These are phyloP conservation scores for Monopterus albus DNA, from an alignment of 2,113 vertebrate species.

Conservation along the genomic window DNA sequence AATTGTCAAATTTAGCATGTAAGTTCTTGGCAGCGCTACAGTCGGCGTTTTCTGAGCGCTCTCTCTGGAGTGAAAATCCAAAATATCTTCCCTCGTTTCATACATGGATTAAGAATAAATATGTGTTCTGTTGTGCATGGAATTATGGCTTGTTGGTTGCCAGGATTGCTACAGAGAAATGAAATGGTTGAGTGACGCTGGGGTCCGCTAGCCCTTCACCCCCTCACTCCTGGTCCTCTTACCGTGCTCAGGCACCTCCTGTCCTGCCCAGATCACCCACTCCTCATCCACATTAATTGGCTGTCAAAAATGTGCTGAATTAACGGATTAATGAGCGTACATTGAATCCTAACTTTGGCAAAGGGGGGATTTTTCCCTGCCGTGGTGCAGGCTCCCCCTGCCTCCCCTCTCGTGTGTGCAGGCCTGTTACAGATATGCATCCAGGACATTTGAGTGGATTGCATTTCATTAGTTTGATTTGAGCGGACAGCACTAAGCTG, in stretches of 20 bases:
- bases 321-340: slow-evolving; percentile 90
- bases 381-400: slow-evolving; percentile 64
- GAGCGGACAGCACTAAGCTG: slow-evolving; percentile 95
- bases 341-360: slow-evolving; percentile 81
- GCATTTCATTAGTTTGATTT: slow-evolving; percentile 98
- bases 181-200: slow-evolving; percentile 53
- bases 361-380: slow-evolving; percentile 82
- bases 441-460: slow-evolving; percentile 94
- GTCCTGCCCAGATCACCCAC: slow-evolving; percentile 78
- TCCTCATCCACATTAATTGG: slow-evolving; percentile 91
- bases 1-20: slow-evolving; percentile 50
- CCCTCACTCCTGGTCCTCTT: slow-evolving; percentile 59
- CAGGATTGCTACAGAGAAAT: slow-evolving; percentile 41
- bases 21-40: slow-evolving; percentile 16
- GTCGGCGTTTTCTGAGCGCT: neutral
- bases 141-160: slow-evolving; percentile 49
- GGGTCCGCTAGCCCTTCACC: slow-evolving; percentile 58
- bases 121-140: slow-evolving; percentile 8
- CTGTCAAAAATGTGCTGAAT: slow-evolving; percentile 93
- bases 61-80: slow-evolving; percentile 21
- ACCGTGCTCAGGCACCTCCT: slow-evolving; percentile 64
- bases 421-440: slow-evolving; percentile 93
- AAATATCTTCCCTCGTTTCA: slow-evolving; percentile 17
- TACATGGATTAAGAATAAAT: slow-evolving; percentile 31
- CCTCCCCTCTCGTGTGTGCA: slow-evolving; percentile 80